Percentiles rank a stretch among this genome's conserved stretches.
These are phyloP conservation scores for Anastatus disparis DNA, from an alignment of 1,140 invertebrate species.

Conservation along the genomic window DNA sequence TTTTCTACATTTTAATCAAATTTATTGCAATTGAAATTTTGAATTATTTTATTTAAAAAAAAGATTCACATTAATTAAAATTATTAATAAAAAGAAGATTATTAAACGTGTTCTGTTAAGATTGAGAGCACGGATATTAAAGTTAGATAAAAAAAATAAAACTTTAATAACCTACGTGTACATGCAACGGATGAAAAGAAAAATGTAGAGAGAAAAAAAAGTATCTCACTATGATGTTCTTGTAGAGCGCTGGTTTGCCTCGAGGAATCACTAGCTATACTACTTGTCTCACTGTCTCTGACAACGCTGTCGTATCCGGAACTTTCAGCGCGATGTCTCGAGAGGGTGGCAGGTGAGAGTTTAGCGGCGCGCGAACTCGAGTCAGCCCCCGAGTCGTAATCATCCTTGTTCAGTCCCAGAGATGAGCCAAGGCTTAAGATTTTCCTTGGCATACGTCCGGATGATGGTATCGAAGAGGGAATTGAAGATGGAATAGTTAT, in stretches of 20 bases:
- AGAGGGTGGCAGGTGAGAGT: slow-evolving; percentile 78
- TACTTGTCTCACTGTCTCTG: slow-evolving; percentile 86
- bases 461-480: slow-evolving; percentile 66
- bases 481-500: slow-evolving; percentile 60
- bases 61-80: no score
- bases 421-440: slow-evolving; percentile 71
- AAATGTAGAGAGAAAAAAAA: neutral
- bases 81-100: no score
- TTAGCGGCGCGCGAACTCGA: slow-evolving; percentile 82
- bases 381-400: slow-evolving; percentile 84
- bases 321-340: slow-evolving; percentile 78
- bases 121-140: no score
- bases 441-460: slow-evolving; percentile 67
- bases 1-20: no score
- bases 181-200: neutral
- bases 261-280: slow-evolving; percentile 80
- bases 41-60: no score
- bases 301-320: slow-evolving; percentile 89
- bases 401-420: slow-evolving; percentile 70
- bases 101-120: no score
- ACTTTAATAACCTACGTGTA: neutral
- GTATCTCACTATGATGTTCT: slow-evolving; percentile 65
- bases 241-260: slow-evolving; percentile 74
- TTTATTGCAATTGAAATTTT: no score
- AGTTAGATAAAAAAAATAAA: no score